Evolutionary conservation across 2,113 vertebrate species (phyloP).

Genomic region (Proteles cristata): DNA sequence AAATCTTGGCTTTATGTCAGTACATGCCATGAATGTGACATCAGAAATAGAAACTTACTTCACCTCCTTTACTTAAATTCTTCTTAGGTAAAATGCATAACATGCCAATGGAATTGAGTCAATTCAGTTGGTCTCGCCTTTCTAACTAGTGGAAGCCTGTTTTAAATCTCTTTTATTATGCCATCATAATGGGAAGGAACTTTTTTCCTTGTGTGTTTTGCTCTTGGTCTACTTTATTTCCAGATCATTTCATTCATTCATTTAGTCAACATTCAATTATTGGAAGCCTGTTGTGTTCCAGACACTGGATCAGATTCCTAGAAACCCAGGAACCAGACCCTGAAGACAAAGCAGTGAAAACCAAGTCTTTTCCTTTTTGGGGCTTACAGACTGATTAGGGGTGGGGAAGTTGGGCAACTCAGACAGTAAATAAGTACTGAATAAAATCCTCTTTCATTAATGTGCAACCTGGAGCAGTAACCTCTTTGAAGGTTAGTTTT

Average conservation of each 20-base stretch:
- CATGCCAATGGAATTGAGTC: constrained; percentile 66
- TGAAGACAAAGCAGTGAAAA: not conserved
- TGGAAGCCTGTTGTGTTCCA: not conserved
- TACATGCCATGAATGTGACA: constrained; percentile 67
- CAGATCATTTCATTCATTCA: not conserved
- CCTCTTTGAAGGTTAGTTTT: constrained; percentile 41
- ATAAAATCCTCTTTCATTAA: not conserved
- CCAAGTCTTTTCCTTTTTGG: not conserved
- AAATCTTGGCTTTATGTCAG: constrained; percentile 64
- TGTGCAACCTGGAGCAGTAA: not conserved
- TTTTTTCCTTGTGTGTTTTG: not conserved
- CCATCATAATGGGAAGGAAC: not conserved
- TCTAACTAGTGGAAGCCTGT: constrained; percentile 53
- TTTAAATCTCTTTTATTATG: constrained; percentile 52
- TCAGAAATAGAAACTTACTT: constrained; percentile 65
- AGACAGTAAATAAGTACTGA: not conserved
- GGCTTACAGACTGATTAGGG: not conserved
- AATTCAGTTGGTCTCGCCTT: constrained; percentile 54
- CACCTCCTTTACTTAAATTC: constrained; percentile 51
- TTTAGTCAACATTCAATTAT: not conserved
- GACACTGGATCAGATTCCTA: not conserved
- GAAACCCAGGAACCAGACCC: not conserved
- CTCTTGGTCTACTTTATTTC: constrained; percentile 25
- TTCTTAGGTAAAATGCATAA: constrained; percentile 63
- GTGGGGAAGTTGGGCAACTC: not conserved